phyloP scores from a whole-genome alignment of 2,888 invertebrate species.

The Caenorhabditis sulstoni region DNA sequence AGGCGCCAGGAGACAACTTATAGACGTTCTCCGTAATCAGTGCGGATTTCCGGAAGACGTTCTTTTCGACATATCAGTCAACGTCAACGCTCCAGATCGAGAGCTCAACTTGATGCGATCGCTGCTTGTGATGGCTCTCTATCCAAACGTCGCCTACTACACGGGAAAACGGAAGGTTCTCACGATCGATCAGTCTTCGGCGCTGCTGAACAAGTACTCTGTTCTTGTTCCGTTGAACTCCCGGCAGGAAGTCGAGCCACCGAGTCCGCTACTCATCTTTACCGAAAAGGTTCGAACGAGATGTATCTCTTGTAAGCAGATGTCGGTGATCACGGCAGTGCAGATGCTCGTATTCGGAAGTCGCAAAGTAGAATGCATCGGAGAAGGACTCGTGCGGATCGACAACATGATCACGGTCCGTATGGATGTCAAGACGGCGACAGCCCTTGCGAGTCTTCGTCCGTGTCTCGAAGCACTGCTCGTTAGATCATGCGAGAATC shows the following conservation, averaged over 20 bases:
- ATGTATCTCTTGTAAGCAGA: constrained; percentile 95
- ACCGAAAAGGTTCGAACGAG: constrained; percentile 96
- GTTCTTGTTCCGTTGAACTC: constrained; percentile 89
- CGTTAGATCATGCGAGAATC: constrained; percentile 61
- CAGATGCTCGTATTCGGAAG: constrained; percentile 93
- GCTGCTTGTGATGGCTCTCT: constrained; percentile 85
- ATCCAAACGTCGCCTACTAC: constrained; percentile 96
- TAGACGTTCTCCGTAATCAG: constrained; percentile 85
- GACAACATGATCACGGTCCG: constrained; percentile 94
- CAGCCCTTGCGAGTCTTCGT: constrained; percentile 89
- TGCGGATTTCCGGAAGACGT: constrained; percentile 90
- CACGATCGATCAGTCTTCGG: constrained; percentile 94
- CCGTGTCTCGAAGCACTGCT: constrained; percentile 90
- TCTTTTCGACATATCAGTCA: constrained; percentile 87
- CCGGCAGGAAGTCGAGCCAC: constrained; percentile 86
- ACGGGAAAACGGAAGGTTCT: constrained; percentile 92
- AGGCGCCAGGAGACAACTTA: constrained; percentile 86
- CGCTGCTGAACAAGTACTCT: constrained; percentile 95
- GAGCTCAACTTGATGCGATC: constrained; percentile 86
- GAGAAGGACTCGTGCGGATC: constrained; percentile 86
- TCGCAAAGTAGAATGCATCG: constrained; percentile 88
- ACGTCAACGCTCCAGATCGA: constrained; percentile 84
- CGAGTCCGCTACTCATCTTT: constrained; percentile 96
- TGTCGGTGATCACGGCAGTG: constrained; percentile 95
- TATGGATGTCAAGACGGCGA: constrained; percentile 88